Base-by-base conservation (phyloP, 2,888 invertebrate genomes). In the Drosophila cognata region DNA sequence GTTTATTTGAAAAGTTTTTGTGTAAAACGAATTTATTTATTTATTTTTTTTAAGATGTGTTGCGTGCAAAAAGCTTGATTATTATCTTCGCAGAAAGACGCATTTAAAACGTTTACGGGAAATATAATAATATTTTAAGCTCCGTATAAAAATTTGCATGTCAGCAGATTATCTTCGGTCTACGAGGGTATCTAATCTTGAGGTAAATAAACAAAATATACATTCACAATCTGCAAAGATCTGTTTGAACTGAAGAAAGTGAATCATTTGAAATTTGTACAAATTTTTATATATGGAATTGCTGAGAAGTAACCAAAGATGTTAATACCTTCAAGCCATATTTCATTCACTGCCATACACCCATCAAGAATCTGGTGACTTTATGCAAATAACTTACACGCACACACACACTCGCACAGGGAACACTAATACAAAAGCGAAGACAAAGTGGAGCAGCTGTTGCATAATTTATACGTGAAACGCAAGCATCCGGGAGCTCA, bases 401-500 rank as follows among this genome's bases (percentile, higher is more conserved):
- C 52, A 46, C 25, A 35, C 13, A 35, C 5, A 38, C 38, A 35
- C 35, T n/a, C 6, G 4, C 11, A n/a, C 10, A 41, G 21, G 25
- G 21, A 21, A 28, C 28, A 43, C 13, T 38, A 48, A 56, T 35
- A 67, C 52, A 64, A 56, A 61, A 64, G 63, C 38, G 56, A 28
- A 56, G 46, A 48, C 41, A 73, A 65, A 70, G 57, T 72, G 61
- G 68, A 72, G 71, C 81, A 68, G 68, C 78, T 77, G 79, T 69
- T 81, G 81, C 71, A 81, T 78, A 75, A 78, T 71, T 84, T 84
- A 84, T 84, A 77, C 82, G 71, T 64, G 65, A 31, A 46, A 60
- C 73, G 70, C 58, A 63, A 69, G 64, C 63, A 62, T 58, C 77
- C 36, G 38, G 28, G 59, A 72, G 65, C 53, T 62, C 52, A 57